Evolutionary conservation across 2,113 vertebrate genomes (phyloP).

Genomic region (Panurus biarmicus): DNA sequence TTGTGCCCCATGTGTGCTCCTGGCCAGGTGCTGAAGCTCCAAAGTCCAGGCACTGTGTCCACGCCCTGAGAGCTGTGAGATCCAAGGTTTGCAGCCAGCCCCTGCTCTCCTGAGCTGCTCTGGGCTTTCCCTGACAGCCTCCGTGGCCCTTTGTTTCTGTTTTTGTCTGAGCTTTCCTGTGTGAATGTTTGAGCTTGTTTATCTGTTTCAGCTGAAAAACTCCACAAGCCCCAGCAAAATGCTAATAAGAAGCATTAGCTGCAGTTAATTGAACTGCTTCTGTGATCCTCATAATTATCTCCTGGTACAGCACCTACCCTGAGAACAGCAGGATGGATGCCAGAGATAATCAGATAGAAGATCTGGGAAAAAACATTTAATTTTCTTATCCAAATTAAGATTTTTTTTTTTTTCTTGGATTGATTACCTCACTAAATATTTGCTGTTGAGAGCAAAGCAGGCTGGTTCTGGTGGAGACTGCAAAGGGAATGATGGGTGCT

Average conservation of each 20-base stretch:
- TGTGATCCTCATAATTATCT: conserved; percentile 26
- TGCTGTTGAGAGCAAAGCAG: background rate
- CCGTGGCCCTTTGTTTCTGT: background rate
- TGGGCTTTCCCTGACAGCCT: background rate
- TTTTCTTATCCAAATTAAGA: conserved; percentile 32
- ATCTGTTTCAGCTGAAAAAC: conserved; percentile 25
- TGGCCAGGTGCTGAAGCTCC: background rate
- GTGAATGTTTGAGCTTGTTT: conserved; percentile 6
- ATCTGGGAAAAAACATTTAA: background rate
- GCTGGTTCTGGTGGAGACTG: background rate
- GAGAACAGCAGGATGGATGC: background rate
- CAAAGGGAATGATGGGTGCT: background rate
- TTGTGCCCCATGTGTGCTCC: background rate
- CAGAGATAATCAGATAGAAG: background rate
- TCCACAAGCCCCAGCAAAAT: conserved; percentile 25
- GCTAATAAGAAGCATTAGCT: conserved; percentile 50
- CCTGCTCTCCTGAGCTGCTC: background rate
- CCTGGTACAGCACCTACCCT: background rate
- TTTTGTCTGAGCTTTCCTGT: background rate
- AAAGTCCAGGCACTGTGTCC: fast-evolving
- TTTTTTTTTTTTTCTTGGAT: background rate
- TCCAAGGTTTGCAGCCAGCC: fast-evolving
- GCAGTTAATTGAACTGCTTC: conserved; percentile 46
- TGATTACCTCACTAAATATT: conserved; percentile 28
- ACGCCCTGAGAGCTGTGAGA: fast-evolving